Evolutionary conservation across 2,888 invertebrate species (phyloP), one percentile per base, ranked within the genome.

Genomic region (Himalopsyche anomala): DNA sequence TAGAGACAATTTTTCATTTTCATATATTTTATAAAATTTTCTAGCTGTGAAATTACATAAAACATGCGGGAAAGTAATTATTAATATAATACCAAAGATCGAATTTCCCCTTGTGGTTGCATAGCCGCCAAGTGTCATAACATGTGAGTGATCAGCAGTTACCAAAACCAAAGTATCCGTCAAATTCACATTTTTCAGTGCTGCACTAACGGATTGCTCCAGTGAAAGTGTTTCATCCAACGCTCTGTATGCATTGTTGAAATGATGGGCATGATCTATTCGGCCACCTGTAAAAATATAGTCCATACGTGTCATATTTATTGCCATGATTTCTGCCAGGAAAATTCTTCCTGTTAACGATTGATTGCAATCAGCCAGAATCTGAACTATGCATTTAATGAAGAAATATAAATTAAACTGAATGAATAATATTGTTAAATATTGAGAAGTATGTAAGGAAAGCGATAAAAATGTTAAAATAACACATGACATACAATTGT

Each of bases 91-190:
- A 95, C 95, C 95, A 85, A 95, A 92, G 89, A 95, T 94, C 2
- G 94, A 94, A 90, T 95, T 94, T 85, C 95, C 95, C 84, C 95
- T 91, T 11, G 93, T 94, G 42, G 95, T 94, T n/a, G 94, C 94
- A 87, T 94, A 92, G 56, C 95, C 95, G 62, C 95, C 95, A 89
- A 95, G 92, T 74, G 95, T 95, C 89, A 95, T 91, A 28, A 95
- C 95, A 90, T 95, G 95, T 28, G 95, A 95, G 91, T 95, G 95
- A 90, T 95, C 95, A 4, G 95, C 94, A 12, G 95, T 95, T 86
- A 95, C 94, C 54, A 95, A 93, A 55, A 95, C 91, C 84, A 95
- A 91, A 36, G 92, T 92, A 89, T 92, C 92, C 5, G 91, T 91
- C 19, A 90, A 92, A 90, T 94, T 93, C 42, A 95, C 94, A 89